These are phyloP conservation scores for Fragum fragum DNA, from an alignment of 2,888 invertebrate species.

Conservation along the genomic window DNA sequence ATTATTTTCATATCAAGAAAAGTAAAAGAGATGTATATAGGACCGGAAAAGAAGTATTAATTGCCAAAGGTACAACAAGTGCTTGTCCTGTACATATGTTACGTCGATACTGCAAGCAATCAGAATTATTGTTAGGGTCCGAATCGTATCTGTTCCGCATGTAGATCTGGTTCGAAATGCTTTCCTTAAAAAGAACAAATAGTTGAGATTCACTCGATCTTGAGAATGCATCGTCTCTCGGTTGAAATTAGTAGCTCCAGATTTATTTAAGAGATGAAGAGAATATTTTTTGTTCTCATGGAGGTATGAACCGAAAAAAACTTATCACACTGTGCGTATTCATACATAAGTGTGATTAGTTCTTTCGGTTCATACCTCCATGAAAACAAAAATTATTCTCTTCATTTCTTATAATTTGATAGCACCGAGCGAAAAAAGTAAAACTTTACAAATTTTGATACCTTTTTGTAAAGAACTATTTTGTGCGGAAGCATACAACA, in stretches of 20 bases:
- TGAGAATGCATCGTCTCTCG: conserved; percentile 35
- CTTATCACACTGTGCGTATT: too few species aligned
- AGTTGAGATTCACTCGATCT: conserved; percentile 38
- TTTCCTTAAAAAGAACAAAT: conserved; percentile 26
- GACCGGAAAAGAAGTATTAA: conserved; percentile 24
- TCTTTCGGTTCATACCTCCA: too few species aligned
- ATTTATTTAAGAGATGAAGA: too few species aligned
- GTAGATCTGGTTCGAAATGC: conserved; percentile 24
- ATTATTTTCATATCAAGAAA: conserved; percentile 13
- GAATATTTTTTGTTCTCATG: too few species aligned
- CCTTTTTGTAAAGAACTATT: too few species aligned
- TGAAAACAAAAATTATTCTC: too few species aligned
- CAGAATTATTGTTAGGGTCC: not conserved
- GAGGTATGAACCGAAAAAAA: too few species aligned
- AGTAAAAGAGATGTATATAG: conserved; percentile 49
- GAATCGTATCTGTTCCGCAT: conserved; percentile 31
- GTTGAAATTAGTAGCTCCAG: conserved; percentile 42
- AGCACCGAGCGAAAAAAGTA: too few species aligned
- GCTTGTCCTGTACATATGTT: conserved; percentile 42
- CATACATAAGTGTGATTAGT: too few species aligned
- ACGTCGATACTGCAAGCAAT: conserved; percentile 10
- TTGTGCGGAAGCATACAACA: too few species aligned
- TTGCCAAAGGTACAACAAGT: conserved; percentile 38
- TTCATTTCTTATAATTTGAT: too few species aligned
- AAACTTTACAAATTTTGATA: too few species aligned